These are phyloP conservation scores for Sciurus vulgaris DNA, from an alignment of 2,797 vertebrate species.

Conservation along the genomic window DNA sequence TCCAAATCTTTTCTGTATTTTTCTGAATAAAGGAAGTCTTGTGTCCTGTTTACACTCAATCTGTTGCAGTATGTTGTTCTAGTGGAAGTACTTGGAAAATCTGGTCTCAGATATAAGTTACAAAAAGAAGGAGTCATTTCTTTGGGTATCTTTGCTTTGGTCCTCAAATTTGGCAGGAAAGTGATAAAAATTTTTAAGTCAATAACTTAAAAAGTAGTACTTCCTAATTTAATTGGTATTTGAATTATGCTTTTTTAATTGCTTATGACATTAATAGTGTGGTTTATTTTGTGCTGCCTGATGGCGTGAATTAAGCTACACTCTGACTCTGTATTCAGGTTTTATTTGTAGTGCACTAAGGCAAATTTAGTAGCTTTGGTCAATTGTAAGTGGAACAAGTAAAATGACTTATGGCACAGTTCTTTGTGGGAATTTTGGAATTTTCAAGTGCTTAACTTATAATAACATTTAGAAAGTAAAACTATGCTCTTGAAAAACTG, in stretches of 20 bases:
- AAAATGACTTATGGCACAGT: not conserved
- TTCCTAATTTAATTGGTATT: not conserved
- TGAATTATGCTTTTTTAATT: slow-evolving; percentile 58
- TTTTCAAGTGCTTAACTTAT: not conserved
- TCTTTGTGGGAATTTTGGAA: not conserved
- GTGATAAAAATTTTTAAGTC: not conserved
- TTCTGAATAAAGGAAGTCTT: not conserved
- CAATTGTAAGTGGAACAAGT: not conserved
- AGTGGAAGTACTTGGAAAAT: not conserved
- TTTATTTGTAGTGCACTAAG: not conserved
- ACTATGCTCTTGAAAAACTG: not conserved
- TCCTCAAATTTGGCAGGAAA: not conserved
- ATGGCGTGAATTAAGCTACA: slow-evolving; percentile 40
- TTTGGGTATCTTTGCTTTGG: not conserved
- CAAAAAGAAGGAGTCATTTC: not conserved
- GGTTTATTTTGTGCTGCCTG: slow-evolving; percentile 56
- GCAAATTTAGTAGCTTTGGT: slow-evolving; percentile 22
- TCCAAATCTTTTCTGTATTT: slow-evolving; percentile 22
- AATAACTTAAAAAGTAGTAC: not conserved
- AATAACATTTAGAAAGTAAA: not conserved
- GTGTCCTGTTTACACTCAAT: not conserved
- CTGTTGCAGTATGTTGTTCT: not conserved
- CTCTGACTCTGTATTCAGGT: not conserved
- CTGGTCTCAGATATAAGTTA: not conserved
- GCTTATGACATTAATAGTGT: slow-evolving; percentile 60